Base-by-base conservation (phyloP, 53 echinoderm and acorn worm genomes). In the Astropecten irregularis region DNA sequence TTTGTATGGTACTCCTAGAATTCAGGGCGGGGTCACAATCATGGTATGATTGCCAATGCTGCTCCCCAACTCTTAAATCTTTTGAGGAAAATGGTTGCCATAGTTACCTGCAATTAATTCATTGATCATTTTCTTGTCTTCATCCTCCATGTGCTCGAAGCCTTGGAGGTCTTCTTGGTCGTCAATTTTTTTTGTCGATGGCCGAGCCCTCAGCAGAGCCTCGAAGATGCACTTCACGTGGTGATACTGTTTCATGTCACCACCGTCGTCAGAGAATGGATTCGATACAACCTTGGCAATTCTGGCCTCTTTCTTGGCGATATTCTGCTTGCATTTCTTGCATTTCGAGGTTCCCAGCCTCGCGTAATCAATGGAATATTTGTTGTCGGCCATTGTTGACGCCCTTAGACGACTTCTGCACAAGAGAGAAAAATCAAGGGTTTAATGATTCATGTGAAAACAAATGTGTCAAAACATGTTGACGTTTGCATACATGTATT, bases 151-250 rank as follows among this genome's bases (percentile, higher is more conserved):
- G 20, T 89, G 59, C 33, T 84, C 73, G 38, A 88, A 97, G 2
- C 97, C 97, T 39, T 97, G 92, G 27, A 94, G 65, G 40, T 97
- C 97, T 21, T 92, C 88, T 0, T 94, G 63, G 30, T 92, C 94
- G 39, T 97, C 97, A 26, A 97, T 97, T 86, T 92, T 97, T 86
- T 97, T 97, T 9, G 97, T 97, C 0, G 94, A 83, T 6, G 97
- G 92, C 42, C 97, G 73, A 0, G 97, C 97, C 23, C 86, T 63
- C 27, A 77, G 69, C 38, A 97, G 87, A 7, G 92, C 72, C 88
- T 97, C 97, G 68, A 97, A 97, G 69, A 97, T 85, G 53, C 97
- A 97, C 42, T 40, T 53, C 71, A 97, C 85, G 56, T 94, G 97
- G 61, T 88, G 88, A 64, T 97, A 97, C 67, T 97, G 94, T 64